Conservation (phyloP, 2,888 invertebrate genomes). For the Gastrophysa polygoni region DNA sequence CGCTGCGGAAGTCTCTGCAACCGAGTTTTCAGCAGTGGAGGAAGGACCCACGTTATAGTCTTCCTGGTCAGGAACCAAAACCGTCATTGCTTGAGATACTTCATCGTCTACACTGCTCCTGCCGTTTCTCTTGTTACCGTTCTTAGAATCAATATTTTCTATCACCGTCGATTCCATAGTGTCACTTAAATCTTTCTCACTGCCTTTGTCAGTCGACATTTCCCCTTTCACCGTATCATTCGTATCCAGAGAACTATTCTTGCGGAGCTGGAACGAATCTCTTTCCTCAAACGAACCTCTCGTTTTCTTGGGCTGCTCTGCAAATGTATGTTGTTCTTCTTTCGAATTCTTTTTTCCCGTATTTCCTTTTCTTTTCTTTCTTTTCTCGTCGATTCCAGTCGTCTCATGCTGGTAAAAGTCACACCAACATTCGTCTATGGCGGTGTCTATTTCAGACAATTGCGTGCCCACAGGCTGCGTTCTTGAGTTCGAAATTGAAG, state of each 20-base stretch:
- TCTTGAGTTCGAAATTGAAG: constrained; percentile 18
- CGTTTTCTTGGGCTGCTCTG: background rate
- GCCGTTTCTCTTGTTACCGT: too few relatives aligned
- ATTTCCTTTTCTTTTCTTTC: background rate
- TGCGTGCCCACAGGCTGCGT: too few relatives aligned
- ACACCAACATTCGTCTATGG: constrained; percentile 23
- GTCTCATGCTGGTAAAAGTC: constrained; percentile 7
- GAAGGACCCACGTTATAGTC: background rate
- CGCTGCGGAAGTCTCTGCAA: background rate
- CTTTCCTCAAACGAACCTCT: background rate
- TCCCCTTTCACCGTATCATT: background rate
- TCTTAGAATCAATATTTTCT: too few relatives aligned
- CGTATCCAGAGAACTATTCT: background rate
- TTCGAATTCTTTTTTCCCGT: too few relatives aligned
- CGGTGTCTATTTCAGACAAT: background rate
- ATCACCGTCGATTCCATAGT: background rate
- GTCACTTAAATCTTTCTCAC: background rate
- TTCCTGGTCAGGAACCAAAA: background rate
- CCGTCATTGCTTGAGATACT: background rate
- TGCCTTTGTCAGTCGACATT: background rate
- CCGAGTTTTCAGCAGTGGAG: background rate
- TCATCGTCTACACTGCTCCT: background rate
- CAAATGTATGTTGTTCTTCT: background rate
- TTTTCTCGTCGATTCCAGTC: background rate
- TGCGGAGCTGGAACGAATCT: background rate